Conservation (phyloP, 2,113 vertebrate species). For the Rhea americana region DNA sequence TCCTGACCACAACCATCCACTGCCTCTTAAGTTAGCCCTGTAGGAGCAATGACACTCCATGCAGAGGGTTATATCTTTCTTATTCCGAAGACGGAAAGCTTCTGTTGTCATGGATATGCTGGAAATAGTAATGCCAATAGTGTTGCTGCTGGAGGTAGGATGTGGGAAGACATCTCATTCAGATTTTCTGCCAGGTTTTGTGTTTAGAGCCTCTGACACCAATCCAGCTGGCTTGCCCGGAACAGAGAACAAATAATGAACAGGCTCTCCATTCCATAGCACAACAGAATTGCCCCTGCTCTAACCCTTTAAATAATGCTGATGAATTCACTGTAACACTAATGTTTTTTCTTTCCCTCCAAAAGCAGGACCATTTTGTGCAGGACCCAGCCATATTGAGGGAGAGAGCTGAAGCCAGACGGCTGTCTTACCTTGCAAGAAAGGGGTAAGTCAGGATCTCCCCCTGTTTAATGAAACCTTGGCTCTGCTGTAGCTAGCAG, state of each 20-base stretch:
- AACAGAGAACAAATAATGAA: not conserved
- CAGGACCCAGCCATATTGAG: slow-evolving; percentile 92
- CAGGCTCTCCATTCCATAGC: not conserved
- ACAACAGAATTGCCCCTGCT: not conserved
- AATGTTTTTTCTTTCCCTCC: not conserved
- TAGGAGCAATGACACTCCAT: not conserved
- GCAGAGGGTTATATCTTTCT: not conserved
- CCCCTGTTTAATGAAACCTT: accelerated
- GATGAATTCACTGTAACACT: not conserved
- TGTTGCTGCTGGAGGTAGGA: not conserved
- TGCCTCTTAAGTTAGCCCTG: not conserved
- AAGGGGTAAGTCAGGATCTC: slow-evolving; percentile 81
- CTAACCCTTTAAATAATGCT: not conserved
- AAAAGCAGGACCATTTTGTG: slow-evolving; percentile 85
- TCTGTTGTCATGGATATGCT: not conserved
- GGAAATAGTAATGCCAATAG: not conserved
- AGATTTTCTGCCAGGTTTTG: not conserved
- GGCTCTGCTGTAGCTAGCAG: not conserved
- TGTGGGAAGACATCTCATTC: not conserved
- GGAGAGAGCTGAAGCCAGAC: slow-evolving; percentile 87
- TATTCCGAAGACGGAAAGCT: not conserved
- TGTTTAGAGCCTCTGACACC: not conserved
- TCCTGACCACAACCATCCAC: not conserved
- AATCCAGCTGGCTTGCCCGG: not conserved
- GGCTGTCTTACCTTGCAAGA: slow-evolving; percentile 83